Base-by-base conservation (phyloP, 2,797 vertebrate genomes). In the Scleropages formosus region DNA sequence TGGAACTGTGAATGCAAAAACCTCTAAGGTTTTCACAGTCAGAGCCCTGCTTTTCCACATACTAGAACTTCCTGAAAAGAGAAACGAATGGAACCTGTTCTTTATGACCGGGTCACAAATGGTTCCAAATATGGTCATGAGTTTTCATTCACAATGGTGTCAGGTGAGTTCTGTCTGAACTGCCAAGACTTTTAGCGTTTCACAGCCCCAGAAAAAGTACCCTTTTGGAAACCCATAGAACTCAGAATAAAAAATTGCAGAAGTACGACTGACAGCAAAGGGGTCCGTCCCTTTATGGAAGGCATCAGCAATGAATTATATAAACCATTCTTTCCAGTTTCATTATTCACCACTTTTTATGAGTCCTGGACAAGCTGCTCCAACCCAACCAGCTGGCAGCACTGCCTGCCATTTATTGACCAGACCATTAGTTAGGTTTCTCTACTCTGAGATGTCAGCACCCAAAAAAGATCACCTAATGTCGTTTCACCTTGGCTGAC, bases 151-250 rank as follows among this genome's bases (percentile, higher is more conserved):
- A 70, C 71, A 31, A 49, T 13, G 8, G 60, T 68, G 78, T 79
- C 79, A 73, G 75, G 71, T 70, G 70, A 70, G 49, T 77, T 76
- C 72, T 62, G 62, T 76, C 15, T 60, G 53, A 75, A 73, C 46
- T 24, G 68, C 53, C 51, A 61, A 62, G 58, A 60, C 24, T 70
- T 63, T 80, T 81, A 77, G 82, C 82, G 76, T 79, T 65, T 22
- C 49, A 16, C 6, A 53, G 67, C 60, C 72, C 59, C 46, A 74
- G 0, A 39, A 22, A 51, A 59, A 65, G 51, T 67, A 0, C 39
- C 13, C 13, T 46, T 26, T 20, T 44, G 65, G 18, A 2, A 27
- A 46, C 70, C 24, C 59, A n/a, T n/a, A n/a, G n/a, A n/a, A n/a
- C n/a, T 69, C 46, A 4, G 24, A 31, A 26, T 59, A 22, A 63